phyloP scores from a whole-genome alignment of 2,113 vertebrate species.

The Bubalus kerabau region DNA sequence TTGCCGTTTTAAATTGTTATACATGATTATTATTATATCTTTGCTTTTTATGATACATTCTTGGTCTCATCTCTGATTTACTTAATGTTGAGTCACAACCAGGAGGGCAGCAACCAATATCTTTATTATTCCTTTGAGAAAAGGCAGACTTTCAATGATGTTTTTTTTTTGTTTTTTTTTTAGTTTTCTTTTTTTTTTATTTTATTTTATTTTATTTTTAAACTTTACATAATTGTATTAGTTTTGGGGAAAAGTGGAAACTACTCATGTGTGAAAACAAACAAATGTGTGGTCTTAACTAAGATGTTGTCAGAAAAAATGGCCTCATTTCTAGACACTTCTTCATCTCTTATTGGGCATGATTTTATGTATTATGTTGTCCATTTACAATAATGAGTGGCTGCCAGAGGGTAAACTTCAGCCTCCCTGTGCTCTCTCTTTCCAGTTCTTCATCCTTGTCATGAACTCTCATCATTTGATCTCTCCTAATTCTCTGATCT shows the following conservation, averaged over 20 bases:
- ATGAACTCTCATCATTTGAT: not conserved
- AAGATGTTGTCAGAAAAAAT: constrained; percentile 26
- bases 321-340: not conserved
- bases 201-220: too few relatives aligned
- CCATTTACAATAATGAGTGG: not conserved
- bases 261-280: not conserved
- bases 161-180: not conserved
- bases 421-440: not conserved
- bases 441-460: not conserved
- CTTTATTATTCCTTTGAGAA: not conserved
- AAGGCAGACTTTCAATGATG: not conserved
- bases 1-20: not conserved
- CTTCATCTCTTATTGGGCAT: not conserved
- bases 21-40: not conserved
- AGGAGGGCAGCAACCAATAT: not conserved
- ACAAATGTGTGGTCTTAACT: not conserved
- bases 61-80: not conserved
- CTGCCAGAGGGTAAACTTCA: not conserved
- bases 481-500: not conserved
- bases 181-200: too few relatives aligned
- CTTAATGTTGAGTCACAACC: not conserved
- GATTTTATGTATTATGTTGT: not conserved
- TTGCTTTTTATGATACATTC: not conserved
- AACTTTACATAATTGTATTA: too few relatives aligned
- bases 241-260: not conserved